Conservation (phyloP, 2,888 invertebrate species). For the Oegoconia quadripuncta region DNA sequence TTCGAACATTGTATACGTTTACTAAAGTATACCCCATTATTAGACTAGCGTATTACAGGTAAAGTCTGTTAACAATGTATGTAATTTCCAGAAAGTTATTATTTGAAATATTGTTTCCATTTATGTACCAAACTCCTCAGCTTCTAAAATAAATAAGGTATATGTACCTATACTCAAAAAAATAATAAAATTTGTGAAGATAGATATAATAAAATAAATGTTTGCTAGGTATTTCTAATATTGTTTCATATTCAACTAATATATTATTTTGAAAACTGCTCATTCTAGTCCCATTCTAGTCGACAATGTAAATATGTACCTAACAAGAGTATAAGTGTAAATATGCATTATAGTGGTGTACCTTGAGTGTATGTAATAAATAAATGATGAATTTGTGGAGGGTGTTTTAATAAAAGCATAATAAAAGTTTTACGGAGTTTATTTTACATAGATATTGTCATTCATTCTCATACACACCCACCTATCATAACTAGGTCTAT, state of each 20-base stretch:
- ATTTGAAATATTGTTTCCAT: too few relatives aligned
- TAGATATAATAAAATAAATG: too few relatives aligned
- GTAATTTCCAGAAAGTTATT: too few relatives aligned
- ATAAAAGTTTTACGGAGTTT: constrained; percentile 38
- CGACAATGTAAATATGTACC: constrained; percentile 52
- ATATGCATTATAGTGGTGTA: constrained; percentile 50
- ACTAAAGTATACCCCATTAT: constrained; percentile 45
- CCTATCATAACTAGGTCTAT: too few relatives aligned
- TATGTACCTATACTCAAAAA: too few relatives aligned
- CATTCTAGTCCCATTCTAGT: constrained; percentile 7
- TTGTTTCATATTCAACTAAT: background rate
- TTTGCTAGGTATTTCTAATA: too few relatives aligned
- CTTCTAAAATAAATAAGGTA: too few relatives aligned
- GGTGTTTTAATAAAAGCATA: constrained; percentile 76
- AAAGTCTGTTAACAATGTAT: background rate
- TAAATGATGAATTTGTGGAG: constrained; percentile 58
- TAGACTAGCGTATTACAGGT: background rate
- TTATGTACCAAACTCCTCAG: too few relatives aligned
- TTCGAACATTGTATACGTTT: constrained; percentile 60
- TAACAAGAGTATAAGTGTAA: constrained; percentile 38
- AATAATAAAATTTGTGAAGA: too few relatives aligned
- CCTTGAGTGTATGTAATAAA: constrained; percentile 67
- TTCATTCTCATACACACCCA: too few relatives aligned
- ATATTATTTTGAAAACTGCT: background rate
- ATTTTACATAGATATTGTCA: constrained; percentile 13